phyloP scores from a whole-genome alignment of 2,888 invertebrate species.

The Thera obeliscata region DNA sequence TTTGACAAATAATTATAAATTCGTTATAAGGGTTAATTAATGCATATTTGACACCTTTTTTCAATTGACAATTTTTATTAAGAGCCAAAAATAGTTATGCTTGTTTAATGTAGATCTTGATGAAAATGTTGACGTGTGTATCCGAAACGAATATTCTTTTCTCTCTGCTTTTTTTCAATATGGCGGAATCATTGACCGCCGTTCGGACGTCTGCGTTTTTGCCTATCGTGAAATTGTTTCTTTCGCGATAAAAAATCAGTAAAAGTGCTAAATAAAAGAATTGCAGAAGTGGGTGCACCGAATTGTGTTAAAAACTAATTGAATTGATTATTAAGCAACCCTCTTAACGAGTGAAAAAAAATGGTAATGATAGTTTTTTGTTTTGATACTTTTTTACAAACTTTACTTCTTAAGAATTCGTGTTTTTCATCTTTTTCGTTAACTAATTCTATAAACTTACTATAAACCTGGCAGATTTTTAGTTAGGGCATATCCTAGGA shows the following conservation, averaged over 20 bases:
- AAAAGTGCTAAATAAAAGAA: slow-evolving; percentile 62
- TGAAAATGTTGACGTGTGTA: slow-evolving; percentile 34
- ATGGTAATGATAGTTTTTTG: slow-evolving; percentile 86
- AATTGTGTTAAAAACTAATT: slow-evolving; percentile 39
- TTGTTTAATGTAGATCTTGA: too few species aligned
- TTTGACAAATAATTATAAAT: too few species aligned
- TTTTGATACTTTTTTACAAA: slow-evolving; percentile 84
- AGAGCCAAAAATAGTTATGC: too few species aligned
- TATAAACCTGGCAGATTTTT: slow-evolving; percentile 30
- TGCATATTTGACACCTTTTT: too few species aligned
- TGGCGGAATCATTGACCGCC: slow-evolving; percentile 83
- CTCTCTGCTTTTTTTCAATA: slow-evolving; percentile 79
- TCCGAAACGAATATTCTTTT: slow-evolving; percentile 64
- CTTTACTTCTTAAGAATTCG: slow-evolving; percentile 69
- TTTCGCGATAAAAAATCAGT: slow-evolving; percentile 54
- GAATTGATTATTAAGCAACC: slow-evolving; percentile 39
- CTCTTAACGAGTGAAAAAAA: slow-evolving; percentile 64
- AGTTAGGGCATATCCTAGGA: slow-evolving; percentile 31
- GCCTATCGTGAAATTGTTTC: slow-evolving; percentile 59
- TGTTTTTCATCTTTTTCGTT: slow-evolving; percentile 59
- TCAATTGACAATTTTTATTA: too few species aligned
- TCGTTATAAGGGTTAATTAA: too few species aligned
- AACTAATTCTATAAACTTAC: slow-evolving; percentile 41
- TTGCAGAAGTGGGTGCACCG: slow-evolving; percentile 47
- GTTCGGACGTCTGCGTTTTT: slow-evolving; percentile 75